Conservation (phyloP, 2,113 vertebrate genomes). For the Oryctolagus cuniculus region mOryCun1.1 NC_091432.1:45114001-45114500, state of each 20-base stretch:
- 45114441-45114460: constrained; percentile 26
- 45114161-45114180: constrained; percentile 74
- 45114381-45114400: constrained; percentile 61
- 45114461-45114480: constrained; percentile 71
- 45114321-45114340: background rate
- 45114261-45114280: background rate
- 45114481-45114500: constrained; percentile 73
- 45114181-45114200: constrained; percentile 70
- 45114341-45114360: background rate
- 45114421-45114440: background rate
- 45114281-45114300: constrained; percentile 57
- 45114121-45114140: background rate
- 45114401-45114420: constrained; percentile 67
- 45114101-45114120: constrained; percentile 28
- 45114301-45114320: constrained; percentile 69
- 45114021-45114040: constrained; percentile 43
- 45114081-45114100: constrained; percentile 20
- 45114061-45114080: constrained; percentile 28
- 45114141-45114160: background rate
- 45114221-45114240: constrained; percentile 43
- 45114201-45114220: constrained; percentile 33
- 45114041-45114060: constrained; percentile 59
- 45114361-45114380: constrained; percentile 40
- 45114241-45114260: constrained; percentile 22
- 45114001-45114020: constrained; percentile 58